Evolutionary conservation across 2,888 invertebrate genomes (phyloP).

Genomic region (Pollenia angustigena): DNA sequence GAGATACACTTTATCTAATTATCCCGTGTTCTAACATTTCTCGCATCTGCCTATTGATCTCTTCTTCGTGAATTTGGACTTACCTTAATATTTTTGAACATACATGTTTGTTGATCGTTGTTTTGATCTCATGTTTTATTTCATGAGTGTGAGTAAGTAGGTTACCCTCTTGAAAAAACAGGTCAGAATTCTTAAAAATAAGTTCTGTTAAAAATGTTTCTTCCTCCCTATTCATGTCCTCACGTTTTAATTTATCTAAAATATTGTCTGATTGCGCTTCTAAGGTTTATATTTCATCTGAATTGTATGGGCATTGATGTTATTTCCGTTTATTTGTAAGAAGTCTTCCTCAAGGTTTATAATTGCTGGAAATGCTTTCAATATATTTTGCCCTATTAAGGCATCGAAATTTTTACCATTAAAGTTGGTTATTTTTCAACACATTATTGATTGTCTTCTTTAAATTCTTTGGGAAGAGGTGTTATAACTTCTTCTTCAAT

Average conservation of each 20-base stretch:
- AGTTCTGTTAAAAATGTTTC: slow-evolving; percentile 30
- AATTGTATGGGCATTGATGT: slow-evolving; percentile 17
- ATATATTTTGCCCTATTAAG: slow-evolving; percentile 15
- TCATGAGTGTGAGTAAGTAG: slow-evolving; percentile 15
- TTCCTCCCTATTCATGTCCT: slow-evolving; percentile 13
- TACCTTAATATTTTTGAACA: slow-evolving; percentile 67
- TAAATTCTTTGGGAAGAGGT: slow-evolving; percentile 65
- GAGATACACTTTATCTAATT: not conserved
- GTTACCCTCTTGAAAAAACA: slow-evolving; percentile 9
- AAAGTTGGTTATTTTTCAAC: slow-evolving; percentile 37
- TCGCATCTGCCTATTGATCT: no score
- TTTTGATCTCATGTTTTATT: slow-evolving; percentile 7
- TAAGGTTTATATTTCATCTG: slow-evolving; percentile 20
- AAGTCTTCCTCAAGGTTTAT: slow-evolving; percentile 23
- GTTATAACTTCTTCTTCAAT: slow-evolving; percentile 65
- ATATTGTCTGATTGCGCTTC: slow-evolving; percentile 12
- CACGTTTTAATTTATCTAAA: slow-evolving; percentile 24
- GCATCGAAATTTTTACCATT: slow-evolving; percentile 13
- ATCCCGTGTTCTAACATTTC: not conserved
- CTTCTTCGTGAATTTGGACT: not conserved
- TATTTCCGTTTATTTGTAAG: slow-evolving; percentile 16
- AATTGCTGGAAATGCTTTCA: slow-evolving; percentile 8
- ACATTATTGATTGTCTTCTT: slow-evolving; percentile 66
- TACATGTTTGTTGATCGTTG: slow-evolving; percentile 41
- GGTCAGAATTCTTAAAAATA: slow-evolving; percentile 15